Base-by-base conservation (phyloP, 1,140 invertebrate genomes). In the Magallana ariakensis region DNA sequence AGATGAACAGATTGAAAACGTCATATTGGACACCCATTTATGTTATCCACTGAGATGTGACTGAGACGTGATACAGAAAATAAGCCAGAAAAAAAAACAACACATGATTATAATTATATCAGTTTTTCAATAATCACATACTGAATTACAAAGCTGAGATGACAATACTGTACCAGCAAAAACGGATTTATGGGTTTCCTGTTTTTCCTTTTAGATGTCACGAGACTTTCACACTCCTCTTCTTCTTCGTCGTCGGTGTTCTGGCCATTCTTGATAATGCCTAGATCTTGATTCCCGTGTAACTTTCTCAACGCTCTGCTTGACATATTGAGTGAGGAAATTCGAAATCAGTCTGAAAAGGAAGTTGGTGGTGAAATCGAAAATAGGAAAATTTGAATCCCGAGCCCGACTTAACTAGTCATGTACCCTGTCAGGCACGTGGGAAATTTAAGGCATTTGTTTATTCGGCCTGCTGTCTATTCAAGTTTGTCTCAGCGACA, bases 221-320 rank as follows among this genome's bases (percentile, higher is more conserved):
- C 15, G 22, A 13, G 22, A 1, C 13, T 53, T 54, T 66, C 53
- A 54, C 9, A 1, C 66, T 19, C 13, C 66, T 19, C 13, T 19
- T 75, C 75, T 33, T 66, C 15, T 15, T 60, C 53, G n/a, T 70
- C 84, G 54, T 90, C 57, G 54, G 86, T 80, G 54, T 90, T 92
- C 57, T 94, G 92, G 33, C n/a, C 55, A 80, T 80, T 53, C 80
- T 56, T 7, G 94, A 93, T 70, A 95, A 95, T 81, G 94, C 92
- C 57, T 95, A 95, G 87, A 84, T 95, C 94, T 85, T 95, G 94
- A 80, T 95, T 95, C 4, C 96, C 95, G 90, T 96, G 96, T 87
- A 96, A 94, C 93, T 96, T 96, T 89, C 96, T 95, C 58, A 96
- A 92, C 81, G 96, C 95, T 92, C 96, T 94, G 58, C 95, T 96